phyloP scores from a whole-genome alignment of 2,888 invertebrate species.

The Lucinisca nassula region DNA sequence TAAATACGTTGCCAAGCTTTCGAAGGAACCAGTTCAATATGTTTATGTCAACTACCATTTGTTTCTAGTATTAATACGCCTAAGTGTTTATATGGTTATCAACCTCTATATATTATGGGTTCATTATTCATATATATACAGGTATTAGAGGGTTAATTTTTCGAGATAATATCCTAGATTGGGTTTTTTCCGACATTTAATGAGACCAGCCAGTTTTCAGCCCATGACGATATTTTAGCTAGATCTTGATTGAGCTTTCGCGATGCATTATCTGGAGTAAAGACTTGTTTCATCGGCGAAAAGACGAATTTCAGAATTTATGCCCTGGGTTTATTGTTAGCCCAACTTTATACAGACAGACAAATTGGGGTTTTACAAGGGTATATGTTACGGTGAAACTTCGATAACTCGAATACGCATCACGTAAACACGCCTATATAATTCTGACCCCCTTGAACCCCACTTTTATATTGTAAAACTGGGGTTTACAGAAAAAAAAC shows the following conservation, averaged over 20 bases:
- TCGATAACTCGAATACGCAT: too few species aligned
- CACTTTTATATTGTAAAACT: too few species aligned
- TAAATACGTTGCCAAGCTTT: background rate
- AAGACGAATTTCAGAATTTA: slow-evolving; percentile 5
- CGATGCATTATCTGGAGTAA: background rate
- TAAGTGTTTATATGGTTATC: background rate
- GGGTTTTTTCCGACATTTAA: slow-evolving; percentile 7
- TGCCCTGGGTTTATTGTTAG: too few species aligned
- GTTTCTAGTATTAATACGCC: background rate
- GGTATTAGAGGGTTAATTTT: background rate
- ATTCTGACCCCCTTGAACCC: too few species aligned
- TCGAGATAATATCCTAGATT: background rate
- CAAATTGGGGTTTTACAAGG: too few species aligned
- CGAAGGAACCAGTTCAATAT: background rate
- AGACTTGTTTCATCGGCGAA: slow-evolving; percentile 34
- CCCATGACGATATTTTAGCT: background rate
- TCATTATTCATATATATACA: background rate
- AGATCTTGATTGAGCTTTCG: background rate
- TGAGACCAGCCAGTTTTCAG: background rate
- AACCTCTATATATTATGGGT: background rate
- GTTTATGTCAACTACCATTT: background rate
- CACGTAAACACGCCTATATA: too few species aligned
- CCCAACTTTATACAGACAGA: too few species aligned
- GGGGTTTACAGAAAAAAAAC: too few species aligned
- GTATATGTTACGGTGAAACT: too few species aligned